Evolutionary conservation across 2,888 invertebrate genomes (phyloP).

Genomic region (Meiosimyza decipiens): DNA sequence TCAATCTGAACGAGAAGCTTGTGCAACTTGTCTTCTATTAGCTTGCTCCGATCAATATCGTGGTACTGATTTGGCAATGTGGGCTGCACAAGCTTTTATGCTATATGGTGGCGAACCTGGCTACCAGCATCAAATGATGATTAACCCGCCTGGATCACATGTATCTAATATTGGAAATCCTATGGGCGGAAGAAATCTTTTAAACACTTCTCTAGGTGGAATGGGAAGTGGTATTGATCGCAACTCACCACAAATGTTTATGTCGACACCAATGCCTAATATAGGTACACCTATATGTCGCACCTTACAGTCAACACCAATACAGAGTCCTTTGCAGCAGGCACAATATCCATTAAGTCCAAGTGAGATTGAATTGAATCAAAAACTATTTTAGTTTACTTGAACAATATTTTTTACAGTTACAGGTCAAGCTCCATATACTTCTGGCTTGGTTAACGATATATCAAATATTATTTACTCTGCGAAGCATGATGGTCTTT

Average conservation of each 20-base stretch:
- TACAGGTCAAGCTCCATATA: constrained; percentile 29
- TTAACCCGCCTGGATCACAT: constrained; percentile 41
- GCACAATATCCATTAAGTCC: constrained; percentile 66
- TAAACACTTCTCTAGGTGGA: constrained; percentile 37
- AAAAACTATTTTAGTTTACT: not conserved
- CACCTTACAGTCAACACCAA: constrained; percentile 46
- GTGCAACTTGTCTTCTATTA: constrained; percentile 86
- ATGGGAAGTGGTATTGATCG: constrained; percentile 45
- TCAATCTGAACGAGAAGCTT: constrained; percentile 87
- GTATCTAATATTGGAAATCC: not conserved
- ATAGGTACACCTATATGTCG: constrained; percentile 42
- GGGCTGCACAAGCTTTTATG: constrained; percentile 93
- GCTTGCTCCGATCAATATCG: constrained; percentile 76
- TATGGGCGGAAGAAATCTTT: constrained; percentile 27
- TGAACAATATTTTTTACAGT: not conserved
- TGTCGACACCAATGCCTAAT: constrained; percentile 64
- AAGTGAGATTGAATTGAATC: constrained; percentile 57
- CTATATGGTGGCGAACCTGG: constrained; percentile 86
- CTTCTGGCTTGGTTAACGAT: constrained; percentile 49
- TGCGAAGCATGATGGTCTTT: constrained; percentile 93
- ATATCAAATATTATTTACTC: constrained; percentile 70
- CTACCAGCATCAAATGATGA: constrained; percentile 56
- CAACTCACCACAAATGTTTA: constrained; percentile 57
- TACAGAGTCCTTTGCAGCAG: constrained; percentile 64
- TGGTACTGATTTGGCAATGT: constrained; percentile 79